Base-by-base conservation (phyloP, 2,888 invertebrate genomes). In the Tetropium fuscum region DNA sequence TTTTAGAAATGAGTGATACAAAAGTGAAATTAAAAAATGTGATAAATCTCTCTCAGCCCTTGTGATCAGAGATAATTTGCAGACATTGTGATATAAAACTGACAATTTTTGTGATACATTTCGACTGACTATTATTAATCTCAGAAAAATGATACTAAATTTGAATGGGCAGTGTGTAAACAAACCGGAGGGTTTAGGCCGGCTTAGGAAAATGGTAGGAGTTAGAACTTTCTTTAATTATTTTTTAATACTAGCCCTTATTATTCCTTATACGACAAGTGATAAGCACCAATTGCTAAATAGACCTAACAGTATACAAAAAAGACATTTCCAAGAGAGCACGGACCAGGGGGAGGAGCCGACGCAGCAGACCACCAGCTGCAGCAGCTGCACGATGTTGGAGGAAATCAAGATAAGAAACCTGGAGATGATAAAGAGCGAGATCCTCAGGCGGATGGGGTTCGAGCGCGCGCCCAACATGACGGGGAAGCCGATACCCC, bases 381-480 rank as follows among this genome's bases (percentile, higher is more conserved):
- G 87, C 76, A 83, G 83, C 69, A 80, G 84, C 34, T 87, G 87
- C 69, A 81, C 82, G 55, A 82, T 84, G 77, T 83, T 86, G 64
- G 86, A 87, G 68, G 86, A 87, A 73, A 82, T 87, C 44, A 81
- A 85, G 51, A 83, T 81, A n/a, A 74, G 85, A 48, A 87, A 85
- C 69, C 77, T 88, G 43, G 84, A 86, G 70, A 82, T 83, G 32
- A 87, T 88, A 72, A 87, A 87, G 75, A 85, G 83, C 58, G 85
- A 87, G 74, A 87, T 88, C 54, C 75, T 88, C 64, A 82, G 82
- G 70, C 85, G 86, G 70, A 81, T 88, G 69, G 86, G 87, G 1
- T 78, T 88, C 68, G 83, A 85, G 62, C 72, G 71, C 20, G 78
- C 80, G 30, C 86, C 87, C 7, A 88, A 88, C 75, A 85, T 88